A percentile compares a stretch with the other conserved stretches of the same genome.
phyloP scores from a whole-genome alignment of 2,113 vertebrate genomes.

The Lanius collurio region DNA sequence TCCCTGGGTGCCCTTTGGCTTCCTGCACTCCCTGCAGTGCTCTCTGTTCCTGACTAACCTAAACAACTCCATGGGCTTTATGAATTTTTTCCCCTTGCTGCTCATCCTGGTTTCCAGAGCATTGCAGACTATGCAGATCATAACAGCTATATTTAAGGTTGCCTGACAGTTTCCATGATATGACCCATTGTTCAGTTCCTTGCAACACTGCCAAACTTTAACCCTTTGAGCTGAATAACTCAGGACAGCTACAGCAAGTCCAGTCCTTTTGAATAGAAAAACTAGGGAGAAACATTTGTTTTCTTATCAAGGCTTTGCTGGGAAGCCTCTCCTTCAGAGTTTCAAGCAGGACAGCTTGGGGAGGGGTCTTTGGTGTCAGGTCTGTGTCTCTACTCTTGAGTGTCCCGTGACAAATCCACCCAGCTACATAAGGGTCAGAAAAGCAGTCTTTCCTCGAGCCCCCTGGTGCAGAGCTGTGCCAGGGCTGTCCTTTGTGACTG shows the following conservation, averaged over 20 bases:
- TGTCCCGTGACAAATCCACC: not conserved
- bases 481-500: not conserved
- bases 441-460: not conserved
- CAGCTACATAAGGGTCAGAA: not conserved
- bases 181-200: slow-evolving; percentile 42
- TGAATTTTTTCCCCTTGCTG: slow-evolving; percentile 54
- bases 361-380: not conserved
- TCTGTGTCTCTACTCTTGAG: accelerated
- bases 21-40: not conserved
- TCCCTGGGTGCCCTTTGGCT: not conserved
- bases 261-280: not conserved
- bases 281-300: not conserved
- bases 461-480: not conserved
- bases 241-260: not conserved
- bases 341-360: not conserved
- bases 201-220: slow-evolving; percentile 25
- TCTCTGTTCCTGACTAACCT: slow-evolving; percentile 27
- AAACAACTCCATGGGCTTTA: slow-evolving; percentile 49
- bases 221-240: slow-evolving; percentile 7
- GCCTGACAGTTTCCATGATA: slow-evolving; percentile 64
- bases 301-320: not conserved
- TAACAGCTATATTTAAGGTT: slow-evolving; percentile 66
- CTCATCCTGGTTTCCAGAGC: slow-evolving; percentile 60
- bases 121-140: slow-evolving; percentile 64
- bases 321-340: not conserved